Base-by-base conservation (phyloP, 2,797 vertebrate species). In the Alectoris magna region DNA sequence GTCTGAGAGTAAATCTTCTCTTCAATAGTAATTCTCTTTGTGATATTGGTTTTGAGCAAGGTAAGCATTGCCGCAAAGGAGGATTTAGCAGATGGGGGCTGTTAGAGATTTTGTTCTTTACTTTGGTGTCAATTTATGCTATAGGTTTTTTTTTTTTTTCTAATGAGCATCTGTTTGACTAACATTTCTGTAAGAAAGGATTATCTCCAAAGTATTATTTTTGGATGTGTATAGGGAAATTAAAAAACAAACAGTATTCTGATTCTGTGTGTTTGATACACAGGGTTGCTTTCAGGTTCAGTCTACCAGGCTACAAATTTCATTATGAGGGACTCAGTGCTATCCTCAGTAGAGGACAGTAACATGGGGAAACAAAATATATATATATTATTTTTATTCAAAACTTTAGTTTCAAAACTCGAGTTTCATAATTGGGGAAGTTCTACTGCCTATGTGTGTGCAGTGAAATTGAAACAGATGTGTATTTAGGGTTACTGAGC, bases 121-220 rank as follows among this genome's bases (percentile, higher is more conserved):
- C 17, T 73, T 77, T 48, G 11, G 3, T 88, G 5, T 64, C 24
- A 49, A 17, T 43, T 71, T 67, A 29, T 49, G 4, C 18, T 58
- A 80, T 11, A 22, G 6, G 46, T 71, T 58, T 55, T 64, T 5
- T 10, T 51, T 24, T 24, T 11, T 27, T 71, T 53, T 8, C 14
- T 72, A 62, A 58, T n/a, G 4, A 19, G 2, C 6, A 38, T 46
- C 14, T 60, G 13, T 51, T 39, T 56, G 44, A 29, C 5, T 49
- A 31, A 53, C 9, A 31, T 69, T 79, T 78, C 31, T 73, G 27
- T 38, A 62, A 82, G 13, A 8, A 75, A 10, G 9, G 5, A 82
- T 60, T 71, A 38, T 3, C 0, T 0, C 11, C 43, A 29, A 53
- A 5, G 9, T 66, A n/a, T 1, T 27, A 55, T 41, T 56, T 63